Conservation (phyloP, 2,797 vertebrate species). For the Neomorphus geoffroyi region DNA sequence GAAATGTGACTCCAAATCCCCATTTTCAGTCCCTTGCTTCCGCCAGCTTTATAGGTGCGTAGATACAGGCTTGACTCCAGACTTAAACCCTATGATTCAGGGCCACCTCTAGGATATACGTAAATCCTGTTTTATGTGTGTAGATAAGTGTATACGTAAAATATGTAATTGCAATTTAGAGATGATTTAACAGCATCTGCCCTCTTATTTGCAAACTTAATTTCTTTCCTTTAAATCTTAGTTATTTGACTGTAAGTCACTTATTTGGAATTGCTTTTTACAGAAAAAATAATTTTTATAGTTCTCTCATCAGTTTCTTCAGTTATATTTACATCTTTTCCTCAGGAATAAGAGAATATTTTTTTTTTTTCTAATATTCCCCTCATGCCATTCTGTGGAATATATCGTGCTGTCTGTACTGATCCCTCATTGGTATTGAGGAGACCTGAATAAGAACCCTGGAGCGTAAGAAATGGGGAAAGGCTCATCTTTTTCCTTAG, state of each 20-base stretch:
- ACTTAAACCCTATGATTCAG: slow-evolving; percentile 49
- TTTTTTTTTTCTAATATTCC: not conserved
- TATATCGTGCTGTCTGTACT: not conserved
- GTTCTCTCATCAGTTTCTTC: not conserved
- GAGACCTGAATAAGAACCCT: not conserved
- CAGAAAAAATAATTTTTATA: not conserved
- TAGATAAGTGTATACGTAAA: slow-evolving; percentile 32
- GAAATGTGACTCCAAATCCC: not conserved
- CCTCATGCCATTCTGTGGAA: not conserved
- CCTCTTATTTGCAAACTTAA: slow-evolving; percentile 42
- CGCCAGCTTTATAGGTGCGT: not conserved
- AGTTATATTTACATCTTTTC: slow-evolving; percentile 4
- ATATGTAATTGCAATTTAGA: slow-evolving; percentile 57
- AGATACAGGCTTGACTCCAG: not conserved
- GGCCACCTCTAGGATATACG: not conserved
- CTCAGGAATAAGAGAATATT: not conserved
- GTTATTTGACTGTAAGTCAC: slow-evolving; percentile 41
- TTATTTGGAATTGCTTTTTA: slow-evolving; percentile 50
- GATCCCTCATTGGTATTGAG: not conserved
- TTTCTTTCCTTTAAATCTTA: slow-evolving; percentile 40
- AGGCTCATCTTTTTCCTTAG: not conserved
- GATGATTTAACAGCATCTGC: slow-evolving; percentile 49
- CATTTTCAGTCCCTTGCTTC: not conserved
- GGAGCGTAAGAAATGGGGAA: not conserved
- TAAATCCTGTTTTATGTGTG: slow-evolving; percentile 46